Evolutionary conservation across 2,797 vertebrate genomes (phyloP).

Genomic region (Chaunax sp.): DNA sequence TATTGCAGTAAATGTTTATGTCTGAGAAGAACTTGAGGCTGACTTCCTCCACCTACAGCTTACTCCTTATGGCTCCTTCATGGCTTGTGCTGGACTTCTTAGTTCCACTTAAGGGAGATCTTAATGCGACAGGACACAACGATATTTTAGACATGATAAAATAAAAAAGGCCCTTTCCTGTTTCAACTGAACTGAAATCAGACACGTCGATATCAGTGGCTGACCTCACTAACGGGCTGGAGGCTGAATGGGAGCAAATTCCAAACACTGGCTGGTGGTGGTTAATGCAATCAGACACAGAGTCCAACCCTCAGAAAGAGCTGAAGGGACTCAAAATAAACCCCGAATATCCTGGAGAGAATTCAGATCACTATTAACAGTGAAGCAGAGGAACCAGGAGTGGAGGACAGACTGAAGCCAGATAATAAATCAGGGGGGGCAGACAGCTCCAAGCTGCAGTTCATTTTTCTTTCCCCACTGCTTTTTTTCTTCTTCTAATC

Average conservation of each 20-base stretch:
- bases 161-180: too few species aligned
- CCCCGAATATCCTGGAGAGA: slow-evolving; percentile 39
- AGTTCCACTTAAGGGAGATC: not conserved
- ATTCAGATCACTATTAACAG: slow-evolving; percentile 30
- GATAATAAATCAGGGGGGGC: slow-evolving; percentile 12
- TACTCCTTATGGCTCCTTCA: too few species aligned
- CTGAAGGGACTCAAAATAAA: slow-evolving; percentile 22
- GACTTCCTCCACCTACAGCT: too few species aligned
- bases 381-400: slow-evolving; percentile 8
- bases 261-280: not conserved
- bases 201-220: too few species aligned
- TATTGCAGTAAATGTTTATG: too few species aligned
- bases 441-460: slow-evolving; percentile 16
- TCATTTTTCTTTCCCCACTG: not conserved
- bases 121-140: too few species aligned
- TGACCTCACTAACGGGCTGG: not conserved
- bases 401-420: slow-evolving; percentile 3
- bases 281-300: slow-evolving; percentile 27
- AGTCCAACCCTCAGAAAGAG: slow-evolving; percentile 7
- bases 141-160: too few species aligned
- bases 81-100: too few species aligned
- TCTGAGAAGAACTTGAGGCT: too few species aligned
- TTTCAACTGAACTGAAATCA: not conserved
- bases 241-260: not conserved
- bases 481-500: not conserved